Evolutionary conservation across 2,888 invertebrate species (phyloP).

Genomic region (Stenchaetothrips biformis): DNA sequence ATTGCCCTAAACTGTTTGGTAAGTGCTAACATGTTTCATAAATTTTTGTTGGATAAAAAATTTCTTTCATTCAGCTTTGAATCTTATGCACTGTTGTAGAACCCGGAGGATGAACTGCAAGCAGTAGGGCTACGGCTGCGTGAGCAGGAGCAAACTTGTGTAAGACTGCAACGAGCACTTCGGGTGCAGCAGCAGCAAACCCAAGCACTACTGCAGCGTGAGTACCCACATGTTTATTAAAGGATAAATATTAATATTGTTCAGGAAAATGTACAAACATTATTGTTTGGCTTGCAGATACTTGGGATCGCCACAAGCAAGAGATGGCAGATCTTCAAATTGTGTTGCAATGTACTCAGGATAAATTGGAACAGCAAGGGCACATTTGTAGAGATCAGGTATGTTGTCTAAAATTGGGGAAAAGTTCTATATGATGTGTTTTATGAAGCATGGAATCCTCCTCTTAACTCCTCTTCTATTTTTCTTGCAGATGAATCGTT

Average conservation of each 20-base stretch:
- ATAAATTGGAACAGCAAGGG: conserved; percentile 53
- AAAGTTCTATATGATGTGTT: neutral
- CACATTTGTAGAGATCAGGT: conserved; percentile 52
- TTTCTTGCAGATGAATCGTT: conserved; percentile 55
- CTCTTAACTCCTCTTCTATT: conserved; percentile 22
- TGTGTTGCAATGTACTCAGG: conserved; percentile 52
- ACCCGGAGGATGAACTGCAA: conserved; percentile 19
- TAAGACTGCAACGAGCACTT: conserved; percentile 57
- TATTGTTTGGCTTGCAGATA: conserved; percentile 45
- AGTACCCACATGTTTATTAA: conserved; percentile 41
- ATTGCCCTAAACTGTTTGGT: conserved; percentile 6
- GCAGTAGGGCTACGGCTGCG: conserved; percentile 40
- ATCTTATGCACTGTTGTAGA: neutral
- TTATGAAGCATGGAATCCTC: conserved; percentile 25
- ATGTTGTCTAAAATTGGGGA: conserved; percentile 32
- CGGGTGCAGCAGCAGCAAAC: conserved; percentile 60
- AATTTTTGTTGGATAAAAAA: neutral
- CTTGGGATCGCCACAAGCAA: conserved; percentile 53
- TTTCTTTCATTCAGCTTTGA: neutral
- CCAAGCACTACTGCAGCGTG: conserved; percentile 60
- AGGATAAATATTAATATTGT: conserved; percentile 9
- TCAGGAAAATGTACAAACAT: neutral
- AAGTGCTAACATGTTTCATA: neutral
- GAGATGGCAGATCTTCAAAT: conserved; percentile 53
- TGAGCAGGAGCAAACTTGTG: conserved; percentile 57